These are phyloP conservation scores for Caenorhabditis afra DNA, from an alignment of 2,888 invertebrate genomes.

Conservation along the genomic window DNA sequence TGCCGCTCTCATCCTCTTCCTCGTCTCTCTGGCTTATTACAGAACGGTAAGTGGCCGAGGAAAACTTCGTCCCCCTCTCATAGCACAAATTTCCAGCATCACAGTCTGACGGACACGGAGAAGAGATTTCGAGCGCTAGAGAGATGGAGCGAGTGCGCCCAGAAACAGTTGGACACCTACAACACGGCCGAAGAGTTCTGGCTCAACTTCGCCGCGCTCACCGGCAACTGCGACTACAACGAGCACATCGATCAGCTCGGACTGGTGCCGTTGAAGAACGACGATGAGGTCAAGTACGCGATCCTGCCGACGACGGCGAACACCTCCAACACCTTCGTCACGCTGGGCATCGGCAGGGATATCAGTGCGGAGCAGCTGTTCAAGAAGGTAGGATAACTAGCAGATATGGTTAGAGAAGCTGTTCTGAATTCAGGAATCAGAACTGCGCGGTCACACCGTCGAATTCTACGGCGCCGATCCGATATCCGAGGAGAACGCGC, in stretches of 20 bases:
- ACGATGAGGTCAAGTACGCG: constrained; percentile 29
- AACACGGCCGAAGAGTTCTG: constrained; percentile 32
- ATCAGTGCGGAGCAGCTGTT: constrained; percentile 27
- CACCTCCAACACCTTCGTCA: constrained; percentile 10
- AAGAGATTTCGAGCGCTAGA: not conserved
- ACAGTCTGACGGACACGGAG: not conserved
- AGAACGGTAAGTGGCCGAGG: not conserved
- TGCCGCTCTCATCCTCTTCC: not conserved
- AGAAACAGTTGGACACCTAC: constrained; percentile 19
- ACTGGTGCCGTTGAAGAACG: constrained; percentile 10
- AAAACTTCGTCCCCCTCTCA: no score
- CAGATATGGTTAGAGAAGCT: not conserved
- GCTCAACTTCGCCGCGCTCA: constrained; percentile 16
- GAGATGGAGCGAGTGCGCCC: constrained; percentile 19
- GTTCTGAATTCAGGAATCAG: constrained; percentile 10
- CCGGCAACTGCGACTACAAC: constrained; percentile 3
- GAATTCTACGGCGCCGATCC: constrained; percentile 57
- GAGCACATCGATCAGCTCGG: constrained; percentile 8
- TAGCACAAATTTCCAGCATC: not conserved
- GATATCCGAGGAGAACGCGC: constrained; percentile 31
- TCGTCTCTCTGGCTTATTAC: not conserved
- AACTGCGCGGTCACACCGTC: not conserved
- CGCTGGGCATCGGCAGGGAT: constrained; percentile 41
- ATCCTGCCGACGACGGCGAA: constrained; percentile 2
- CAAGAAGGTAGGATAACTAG: not conserved